Evolutionary conservation across 2,888 invertebrate genomes (phyloP).

Genomic region (Drosophila kokeensis): DNA sequence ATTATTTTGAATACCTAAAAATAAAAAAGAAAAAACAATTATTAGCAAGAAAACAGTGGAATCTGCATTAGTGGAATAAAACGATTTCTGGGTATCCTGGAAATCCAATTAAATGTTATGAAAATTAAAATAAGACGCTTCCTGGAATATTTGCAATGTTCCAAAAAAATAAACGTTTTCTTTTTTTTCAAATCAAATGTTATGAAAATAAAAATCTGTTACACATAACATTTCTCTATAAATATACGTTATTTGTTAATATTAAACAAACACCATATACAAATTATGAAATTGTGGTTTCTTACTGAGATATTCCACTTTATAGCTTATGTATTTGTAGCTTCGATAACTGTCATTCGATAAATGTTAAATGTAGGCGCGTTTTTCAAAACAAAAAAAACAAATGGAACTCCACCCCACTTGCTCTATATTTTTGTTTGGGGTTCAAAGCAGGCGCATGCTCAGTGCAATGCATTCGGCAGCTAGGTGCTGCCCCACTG

Average conservation of each 20-base stretch:
- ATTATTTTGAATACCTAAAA: not conserved
- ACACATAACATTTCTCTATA: not conserved
- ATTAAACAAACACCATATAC: not conserved
- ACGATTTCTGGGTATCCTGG: not conserved
- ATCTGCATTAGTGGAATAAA: not conserved
- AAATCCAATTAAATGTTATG: not conserved
- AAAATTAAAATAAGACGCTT: not conserved
- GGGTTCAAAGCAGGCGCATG: constrained; percentile 49
- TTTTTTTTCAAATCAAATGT: not conserved
- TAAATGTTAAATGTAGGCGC: not conserved
- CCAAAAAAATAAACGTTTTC: not conserved
- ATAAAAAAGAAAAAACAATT: not conserved
- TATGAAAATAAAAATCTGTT: not conserved
- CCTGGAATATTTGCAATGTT: not conserved
- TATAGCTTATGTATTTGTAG: not conserved
- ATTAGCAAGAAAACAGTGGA: not conserved
- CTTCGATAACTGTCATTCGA: constrained; percentile 8
- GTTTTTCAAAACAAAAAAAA: not conserved
- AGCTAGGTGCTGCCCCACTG: constrained; percentile 24
- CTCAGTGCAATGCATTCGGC: constrained; percentile 18
- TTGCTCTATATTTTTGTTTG: constrained; percentile 16
- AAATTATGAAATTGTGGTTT: not conserved
- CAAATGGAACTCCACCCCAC: not conserved
- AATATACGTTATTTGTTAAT: not conserved
- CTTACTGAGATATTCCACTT: not conserved